A percentile compares a stretch with the other conserved stretches of the same genome.
Conservation (phyloP, 1,140 invertebrate genomes). For the Pentalonia nigronervosa region DNA sequence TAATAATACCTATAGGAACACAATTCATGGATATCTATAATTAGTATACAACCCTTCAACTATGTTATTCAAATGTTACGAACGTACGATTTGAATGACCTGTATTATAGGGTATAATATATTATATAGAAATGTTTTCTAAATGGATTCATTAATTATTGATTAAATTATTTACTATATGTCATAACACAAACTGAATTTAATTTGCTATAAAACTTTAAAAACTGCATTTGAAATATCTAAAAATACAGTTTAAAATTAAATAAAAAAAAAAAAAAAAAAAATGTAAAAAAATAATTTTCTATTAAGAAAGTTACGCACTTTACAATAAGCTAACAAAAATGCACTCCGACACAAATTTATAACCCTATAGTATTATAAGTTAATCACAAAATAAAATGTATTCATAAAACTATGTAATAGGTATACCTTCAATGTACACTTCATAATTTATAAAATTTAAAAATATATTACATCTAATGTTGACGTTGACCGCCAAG, state of each 20-base stretch:
- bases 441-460: background rate
- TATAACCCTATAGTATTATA: background rate
- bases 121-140: background rate
- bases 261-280: background rate
- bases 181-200: background rate
- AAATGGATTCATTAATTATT: background rate
- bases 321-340: background rate
- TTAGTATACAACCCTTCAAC: background rate
- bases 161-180: background rate
- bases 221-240: background rate
- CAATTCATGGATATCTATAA: background rate
- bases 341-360: background rate
- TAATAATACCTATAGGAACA: background rate
- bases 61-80: background rate
- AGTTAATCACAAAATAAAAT: background rate
- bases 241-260: background rate
- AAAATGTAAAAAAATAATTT: background rate
- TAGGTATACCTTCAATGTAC: background rate
- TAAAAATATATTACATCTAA: background rate
- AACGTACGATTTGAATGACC: background rate
- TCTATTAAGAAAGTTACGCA: background rate
- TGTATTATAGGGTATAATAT: background rate
- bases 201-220: background rate
- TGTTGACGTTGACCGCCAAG: too few relatives aligned
- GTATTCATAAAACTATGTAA: background rate